phyloP scores from a whole-genome alignment of 1,140 invertebrate genomes.

The Drosophila saltans region DNA sequence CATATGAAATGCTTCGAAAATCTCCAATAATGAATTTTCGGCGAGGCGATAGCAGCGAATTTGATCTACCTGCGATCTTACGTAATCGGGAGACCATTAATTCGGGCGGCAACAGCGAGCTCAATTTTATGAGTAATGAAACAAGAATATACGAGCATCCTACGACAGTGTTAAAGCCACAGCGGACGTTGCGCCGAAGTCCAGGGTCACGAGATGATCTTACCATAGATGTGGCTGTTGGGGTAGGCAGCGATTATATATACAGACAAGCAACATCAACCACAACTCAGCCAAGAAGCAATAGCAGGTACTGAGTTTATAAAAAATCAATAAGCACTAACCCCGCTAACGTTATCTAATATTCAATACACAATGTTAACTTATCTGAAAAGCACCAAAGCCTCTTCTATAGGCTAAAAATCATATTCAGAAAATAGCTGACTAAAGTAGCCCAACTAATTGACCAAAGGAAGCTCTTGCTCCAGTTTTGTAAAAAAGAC shows the following conservation, averaged over 20 bases:
- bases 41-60: constrained; percentile 69
- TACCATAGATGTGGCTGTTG: constrained; percentile 52
- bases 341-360: constrained; percentile 23
- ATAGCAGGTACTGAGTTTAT: constrained; percentile 73
- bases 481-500: constrained; percentile 36
- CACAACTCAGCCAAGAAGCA: constrained; percentile 45
- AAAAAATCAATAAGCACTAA: constrained; percentile 7
- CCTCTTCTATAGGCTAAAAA: constrained; percentile 19
- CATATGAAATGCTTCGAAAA: constrained; percentile 75
- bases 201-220: constrained; percentile 63
- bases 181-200: constrained; percentile 50
- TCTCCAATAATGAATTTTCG: constrained; percentile 76
- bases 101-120: constrained; percentile 75
- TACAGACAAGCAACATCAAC: constrained; percentile 49
- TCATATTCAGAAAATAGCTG: constrained; percentile 8
- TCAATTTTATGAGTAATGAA: constrained; percentile 81
- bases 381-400: constrained; percentile 26
- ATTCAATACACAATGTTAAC: constrained; percentile 4
- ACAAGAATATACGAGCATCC: constrained; percentile 76
- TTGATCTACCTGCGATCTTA: constrained; percentile 56
- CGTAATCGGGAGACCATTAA: constrained; percentile 77
- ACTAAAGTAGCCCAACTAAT: constrained; percentile 24
- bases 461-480: constrained; percentile 23
- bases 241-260: constrained; percentile 61
- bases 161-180: constrained; percentile 65